Evolutionary conservation across 1,140 invertebrate species (phyloP), one percentile per base, ranked within the genome.

Genomic region (Lasioglossum baleicum): DNA sequence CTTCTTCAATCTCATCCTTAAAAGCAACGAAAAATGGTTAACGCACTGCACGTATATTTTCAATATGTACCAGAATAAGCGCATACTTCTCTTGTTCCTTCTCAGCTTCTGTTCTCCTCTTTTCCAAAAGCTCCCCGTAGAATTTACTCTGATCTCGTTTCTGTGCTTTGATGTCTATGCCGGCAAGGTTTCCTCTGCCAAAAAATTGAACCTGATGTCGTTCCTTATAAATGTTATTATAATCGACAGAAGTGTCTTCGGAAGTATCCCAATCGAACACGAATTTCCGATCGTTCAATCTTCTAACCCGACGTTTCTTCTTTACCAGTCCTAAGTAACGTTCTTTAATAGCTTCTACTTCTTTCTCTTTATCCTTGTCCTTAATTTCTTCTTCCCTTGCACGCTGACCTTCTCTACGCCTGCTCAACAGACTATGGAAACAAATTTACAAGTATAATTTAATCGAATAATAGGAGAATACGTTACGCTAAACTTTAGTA

Each of bases 221-320:
- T 85, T 99, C 98, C 92, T 99, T 99, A 88, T 99, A 99, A 4
- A 99, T 94, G 80, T 95, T 95, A 92, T 99, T 99, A 88, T 99
- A 99, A 95, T 99, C 99, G 81, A 97, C 96, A 22, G 98, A 98
- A 0, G 99, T 99, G 88, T 99, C 99, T 92, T 99, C 99, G 0
- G 96, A 96, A 6, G 98, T 98, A 94, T 99, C 99, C 99, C 99
- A 99, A 94, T 99, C 99, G 94, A 99, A 99, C 0, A 99, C 99
- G 95, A 99, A 99, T 93, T 99, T 99, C 7, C 99, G 94, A 90
- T 99, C 99, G 94, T 99, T 99, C 6, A 99, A 93, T 81, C 98
- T 94, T 51, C 99, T 93, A 0, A 99, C 97, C 61, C 98, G 94
- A 8, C 98, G 95, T 89, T 99, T 99, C 90, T 98, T 99, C 89